Conservation (phyloP, 2,113 vertebrate species). For the Poeciliopsis prolifica region DNA sequence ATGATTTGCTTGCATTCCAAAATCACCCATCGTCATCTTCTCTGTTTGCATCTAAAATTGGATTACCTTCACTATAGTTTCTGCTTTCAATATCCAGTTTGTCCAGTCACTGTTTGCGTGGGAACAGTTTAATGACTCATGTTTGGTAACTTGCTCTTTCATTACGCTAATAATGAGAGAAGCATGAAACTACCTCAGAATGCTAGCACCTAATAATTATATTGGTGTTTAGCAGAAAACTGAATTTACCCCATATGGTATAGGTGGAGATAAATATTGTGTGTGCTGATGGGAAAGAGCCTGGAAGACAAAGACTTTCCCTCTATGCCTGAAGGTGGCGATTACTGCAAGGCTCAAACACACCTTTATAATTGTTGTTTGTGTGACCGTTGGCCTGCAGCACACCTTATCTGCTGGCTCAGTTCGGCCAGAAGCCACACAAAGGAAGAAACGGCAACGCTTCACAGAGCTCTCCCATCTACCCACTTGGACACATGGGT, state of each 20-base stretch:
- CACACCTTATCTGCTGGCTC: conserved; percentile 19
- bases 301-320: conserved; percentile 41
- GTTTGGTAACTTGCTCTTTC: background rate
- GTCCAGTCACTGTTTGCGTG: background rate
- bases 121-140: background rate
- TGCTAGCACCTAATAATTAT: background rate
- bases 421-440: background rate
- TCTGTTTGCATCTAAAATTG: background rate
- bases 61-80: background rate
- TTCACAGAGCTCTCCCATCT: background rate
- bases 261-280: conserved; percentile 45
- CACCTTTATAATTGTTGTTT: conserved; percentile 30
- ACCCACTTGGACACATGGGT: conserved; percentile 18
- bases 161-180: conserved; percentile 6
- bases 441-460: conserved; percentile 7
- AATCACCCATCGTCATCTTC: background rate
- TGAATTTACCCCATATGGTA: background rate
- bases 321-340: conserved; percentile 34
- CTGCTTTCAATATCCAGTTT: background rate
- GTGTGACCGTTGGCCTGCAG: conserved; percentile 53
- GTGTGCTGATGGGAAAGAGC: background rate
- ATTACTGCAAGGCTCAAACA: conserved; percentile 15
- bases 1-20: background rate
- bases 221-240: background rate
- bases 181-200: background rate